These are phyloP conservation scores for Drymonia ruficornis DNA, from an alignment of 2,888 invertebrate species.

Conservation along the genomic window DNA sequence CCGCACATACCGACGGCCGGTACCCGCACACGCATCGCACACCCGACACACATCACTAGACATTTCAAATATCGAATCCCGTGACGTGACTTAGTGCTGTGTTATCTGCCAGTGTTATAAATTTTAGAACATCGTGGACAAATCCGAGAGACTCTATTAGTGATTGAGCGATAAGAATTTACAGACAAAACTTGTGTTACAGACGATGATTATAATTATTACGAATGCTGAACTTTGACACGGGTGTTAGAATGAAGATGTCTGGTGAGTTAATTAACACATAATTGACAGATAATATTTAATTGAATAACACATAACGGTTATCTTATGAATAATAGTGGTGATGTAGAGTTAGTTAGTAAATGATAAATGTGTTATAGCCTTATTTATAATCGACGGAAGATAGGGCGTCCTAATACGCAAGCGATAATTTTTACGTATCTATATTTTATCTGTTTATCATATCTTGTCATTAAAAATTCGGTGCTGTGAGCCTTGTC, in stretches of 20 bases:
- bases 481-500: neutral
- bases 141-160: slow-evolving; percentile 7
- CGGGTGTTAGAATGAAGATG: slow-evolving; percentile 74
- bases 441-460: slow-evolving; percentile 1
- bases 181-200: slow-evolving; percentile 6
- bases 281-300: slow-evolving; percentile 1
- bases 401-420: neutral
- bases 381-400: neutral
- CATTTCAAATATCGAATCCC: slow-evolving; percentile 16
- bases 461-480: neutral
- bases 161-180: slow-evolving; percentile 14
- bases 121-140: slow-evolving; percentile 1
- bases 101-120: slow-evolving; percentile 10
- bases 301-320: neutral
- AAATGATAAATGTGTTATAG: neutral
- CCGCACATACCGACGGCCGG: slow-evolving; percentile 61
- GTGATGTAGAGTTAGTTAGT: neutral
- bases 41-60: slow-evolving; percentile 43
- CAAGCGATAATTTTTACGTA: neutral
- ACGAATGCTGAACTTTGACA: slow-evolving; percentile 61
- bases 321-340: neutral
- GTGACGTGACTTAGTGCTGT: slow-evolving; percentile 18
- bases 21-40: slow-evolving; percentile 43
- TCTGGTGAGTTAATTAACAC: slow-evolving; percentile 63
- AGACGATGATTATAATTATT: slow-evolving; percentile 33